Percentiles rank a stretch among this genome's conserved stretches.
These are phyloP conservation scores for Sebastes oblongus DNA, from an alignment of 2,797 vertebrate species.

Conservation along the genomic window DNA sequence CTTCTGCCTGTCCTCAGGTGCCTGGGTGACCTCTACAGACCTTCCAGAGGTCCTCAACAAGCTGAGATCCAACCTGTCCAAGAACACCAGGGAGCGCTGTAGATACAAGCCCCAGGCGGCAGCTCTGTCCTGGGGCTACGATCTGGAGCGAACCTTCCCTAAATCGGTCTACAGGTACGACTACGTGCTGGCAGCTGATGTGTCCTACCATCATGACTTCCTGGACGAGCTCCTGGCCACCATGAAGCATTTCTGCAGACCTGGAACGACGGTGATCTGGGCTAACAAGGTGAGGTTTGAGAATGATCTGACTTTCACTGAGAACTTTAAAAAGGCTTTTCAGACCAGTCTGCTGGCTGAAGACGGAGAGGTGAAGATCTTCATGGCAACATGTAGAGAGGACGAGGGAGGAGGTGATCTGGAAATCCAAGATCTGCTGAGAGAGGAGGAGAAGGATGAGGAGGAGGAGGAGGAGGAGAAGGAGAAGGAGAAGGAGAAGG, in stretches of 20 bases:
- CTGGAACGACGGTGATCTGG: slow-evolving; percentile 90
- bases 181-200: slow-evolving; percentile 92
- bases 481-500: rapidly evolving
- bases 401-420: background rate
- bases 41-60: slow-evolving; percentile 36
- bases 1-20: slow-evolving; percentile 34
- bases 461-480: rapidly evolving
- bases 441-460: background rate
- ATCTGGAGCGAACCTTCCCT: slow-evolving; percentile 83
- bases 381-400: slow-evolving; percentile 76
- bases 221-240: slow-evolving; percentile 87
- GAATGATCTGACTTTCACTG: slow-evolving; percentile 86
- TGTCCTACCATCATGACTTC: slow-evolving; percentile 91
- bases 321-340: slow-evolving; percentile 84
- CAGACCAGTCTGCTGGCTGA: slow-evolving; percentile 86
- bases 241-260: slow-evolving; percentile 89
- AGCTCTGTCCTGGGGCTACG: slow-evolving; percentile 86
- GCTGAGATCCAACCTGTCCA: slow-evolving; percentile 48
- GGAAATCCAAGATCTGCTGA: slow-evolving; percentile 2
- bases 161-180: slow-evolving; percentile 82
- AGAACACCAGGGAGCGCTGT: slow-evolving; percentile 83
- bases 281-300: slow-evolving; percentile 92
- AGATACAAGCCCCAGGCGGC: slow-evolving; percentile 84
- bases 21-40: slow-evolving; percentile 64
- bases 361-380: slow-evolving; percentile 87